These are phyloP conservation scores for Dynastes hyllus DNA, from an alignment of 2,888 invertebrate genomes.

Conservation along the genomic window DNA sequence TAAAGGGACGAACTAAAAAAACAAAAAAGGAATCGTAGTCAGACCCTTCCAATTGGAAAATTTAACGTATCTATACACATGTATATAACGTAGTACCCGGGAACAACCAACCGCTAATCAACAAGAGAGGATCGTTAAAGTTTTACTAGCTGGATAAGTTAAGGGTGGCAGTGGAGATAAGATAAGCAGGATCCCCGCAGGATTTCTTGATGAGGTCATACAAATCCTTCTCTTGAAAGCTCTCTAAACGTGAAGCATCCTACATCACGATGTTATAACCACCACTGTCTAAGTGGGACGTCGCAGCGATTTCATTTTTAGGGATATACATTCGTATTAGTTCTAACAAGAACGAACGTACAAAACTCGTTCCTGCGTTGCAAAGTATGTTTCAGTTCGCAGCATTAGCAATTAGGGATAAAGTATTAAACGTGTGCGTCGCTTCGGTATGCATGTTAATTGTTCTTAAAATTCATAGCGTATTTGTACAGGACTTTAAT, in stretches of 20 bases:
- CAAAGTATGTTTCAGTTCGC: conserved; percentile 2
- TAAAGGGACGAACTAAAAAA: too few species aligned
- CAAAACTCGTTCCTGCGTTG: neutral
- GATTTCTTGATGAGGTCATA: conserved; percentile 39
- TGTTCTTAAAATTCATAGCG: conserved; percentile 1
- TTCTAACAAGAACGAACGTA: conserved; percentile 22
- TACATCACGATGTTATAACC: conserved; percentile 39
- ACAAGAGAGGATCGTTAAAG: conserved; percentile 38
- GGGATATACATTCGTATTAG: conserved; percentile 34
- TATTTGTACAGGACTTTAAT: neutral
- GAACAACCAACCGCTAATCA: conserved; percentile 37
- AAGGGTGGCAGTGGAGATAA: conserved; percentile 34
- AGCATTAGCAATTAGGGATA: neutral
- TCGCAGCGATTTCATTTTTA: conserved; percentile 35
- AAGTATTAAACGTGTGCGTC: neutral
- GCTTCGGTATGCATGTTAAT: neutral
- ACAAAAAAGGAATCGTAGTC: neutral
- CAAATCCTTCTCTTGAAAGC: conserved; percentile 39
- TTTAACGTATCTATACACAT: conserved; percentile 4
- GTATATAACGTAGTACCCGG: neutral
- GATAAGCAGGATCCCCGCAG: conserved; percentile 38
- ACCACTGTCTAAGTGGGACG: conserved; percentile 38
- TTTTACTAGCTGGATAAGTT: conserved; percentile 38
- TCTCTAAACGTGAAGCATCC: conserved; percentile 35
- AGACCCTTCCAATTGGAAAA: conserved; percentile 23